Evolutionary conservation across 2,888 invertebrate genomes (phyloP), one percentile per base, ranked within the genome.

Genomic region (Rhorus exstirpatorius): DNA sequence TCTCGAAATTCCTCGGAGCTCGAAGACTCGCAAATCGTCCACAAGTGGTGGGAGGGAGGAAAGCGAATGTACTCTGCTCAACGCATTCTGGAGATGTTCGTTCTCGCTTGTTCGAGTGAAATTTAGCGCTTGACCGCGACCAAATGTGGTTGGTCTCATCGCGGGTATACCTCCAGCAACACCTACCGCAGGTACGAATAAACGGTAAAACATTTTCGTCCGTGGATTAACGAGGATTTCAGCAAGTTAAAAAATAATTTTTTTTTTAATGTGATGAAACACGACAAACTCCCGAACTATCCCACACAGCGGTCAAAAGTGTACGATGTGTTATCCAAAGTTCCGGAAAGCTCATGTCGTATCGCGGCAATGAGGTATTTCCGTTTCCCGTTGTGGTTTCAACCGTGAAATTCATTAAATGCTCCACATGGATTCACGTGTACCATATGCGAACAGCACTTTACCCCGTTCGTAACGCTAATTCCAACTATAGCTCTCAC

Each of bases 121-220:
- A 83, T 83, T 84, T 79, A 83, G 68, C 75, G 80, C 81, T 75
- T 75, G 79, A 86, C 85, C 83, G 75, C 84, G 61, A 78, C 17
- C 75, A 61, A 84, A 83, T 83, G 84, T 41, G 84, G 83, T 81
- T 72, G 26, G 1, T 49, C n/a, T 70, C 67, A 53, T 31, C 17
- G 21, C 38, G 46, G 38, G 26, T 79, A 26, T 63, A 76, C 26
- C 61, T 35, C 58, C 35, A 70, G 68, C 38, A n/a, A 14, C 31
- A 24, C 41, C 51, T 19, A 26, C 74, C 41, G 3, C 75, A 44
- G 35, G 44, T 51, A 46, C 31, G 31, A 53, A 63, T 35, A 63
- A 55, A 53, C 60, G 24, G 38, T 10, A 17, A 35, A 65, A 75
- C 24, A 70, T 70, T 58, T 55, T 79, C 65, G 49, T 70, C 12